Evolutionary conservation across 2,888 invertebrate species (phyloP).

Genomic region (Rosalia funebris): DNA sequence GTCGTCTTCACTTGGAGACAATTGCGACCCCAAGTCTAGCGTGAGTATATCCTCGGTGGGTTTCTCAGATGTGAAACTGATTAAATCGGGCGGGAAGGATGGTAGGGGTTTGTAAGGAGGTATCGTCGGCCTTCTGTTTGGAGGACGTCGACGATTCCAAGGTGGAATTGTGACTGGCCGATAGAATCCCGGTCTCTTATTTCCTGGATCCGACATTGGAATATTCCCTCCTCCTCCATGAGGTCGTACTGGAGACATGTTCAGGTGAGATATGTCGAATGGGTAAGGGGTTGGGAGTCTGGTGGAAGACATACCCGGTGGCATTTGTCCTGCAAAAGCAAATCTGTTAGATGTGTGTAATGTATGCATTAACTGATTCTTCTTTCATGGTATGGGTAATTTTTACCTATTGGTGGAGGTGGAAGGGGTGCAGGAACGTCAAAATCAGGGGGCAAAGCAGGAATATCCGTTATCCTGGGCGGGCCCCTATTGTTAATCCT

Average conservation of each 20-base stretch:
- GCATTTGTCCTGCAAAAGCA: conserved; percentile 58
- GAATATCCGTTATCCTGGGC: conserved; percentile 83
- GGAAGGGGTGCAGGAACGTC: conserved; percentile 68
- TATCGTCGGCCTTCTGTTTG: conserved; percentile 68
- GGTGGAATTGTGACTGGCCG: conserved; percentile 71
- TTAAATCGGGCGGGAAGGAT: conserved; percentile 62
- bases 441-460: conserved; percentile 75
- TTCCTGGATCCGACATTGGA: conserved; percentile 74
- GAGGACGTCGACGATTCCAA: conserved; percentile 66
- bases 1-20: conserved; percentile 52
- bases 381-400: too few relatives aligned
- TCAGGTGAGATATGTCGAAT: conserved; percentile 77
- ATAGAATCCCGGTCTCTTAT: conserved; percentile 65
- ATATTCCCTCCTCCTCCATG: conserved; percentile 59
- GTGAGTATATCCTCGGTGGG: conserved; percentile 60
- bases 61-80: conserved; percentile 60
- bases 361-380: neutral
- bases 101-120: conserved; percentile 74
- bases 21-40: conserved; percentile 57
- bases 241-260: conserved; percentile 68
- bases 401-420: conserved; percentile 52
- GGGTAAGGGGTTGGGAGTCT: conserved; percentile 77
- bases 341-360: neutral
- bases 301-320: conserved; percentile 66
- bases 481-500: conserved; percentile 92